Conservation (phyloP, 2,113 vertebrate genomes). For the Dendropsophus ebraccatus region DNA sequence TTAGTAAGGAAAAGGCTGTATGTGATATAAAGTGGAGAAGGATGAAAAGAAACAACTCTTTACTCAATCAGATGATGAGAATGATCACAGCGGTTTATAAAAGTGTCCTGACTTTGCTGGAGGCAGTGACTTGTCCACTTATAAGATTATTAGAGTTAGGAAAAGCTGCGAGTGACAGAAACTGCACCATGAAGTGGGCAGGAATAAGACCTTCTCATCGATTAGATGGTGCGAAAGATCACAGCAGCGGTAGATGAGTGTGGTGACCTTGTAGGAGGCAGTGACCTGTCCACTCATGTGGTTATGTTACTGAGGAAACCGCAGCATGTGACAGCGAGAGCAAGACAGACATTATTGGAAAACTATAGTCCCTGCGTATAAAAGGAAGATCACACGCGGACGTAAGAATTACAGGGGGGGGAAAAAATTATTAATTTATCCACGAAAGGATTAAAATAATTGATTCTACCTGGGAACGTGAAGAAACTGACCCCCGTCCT, state of each 20-base stretch:
- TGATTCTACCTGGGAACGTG: not conserved
- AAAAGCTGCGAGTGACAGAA: not conserved
- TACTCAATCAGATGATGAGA: not conserved
- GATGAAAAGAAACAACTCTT: not conserved
- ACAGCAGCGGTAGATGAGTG: not conserved
- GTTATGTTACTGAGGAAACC: not conserved
- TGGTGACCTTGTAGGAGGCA: not conserved
- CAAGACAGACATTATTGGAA: not conserved
- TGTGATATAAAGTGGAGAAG: not conserved
- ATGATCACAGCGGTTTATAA: not conserved
- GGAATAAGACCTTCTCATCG: not conserved
- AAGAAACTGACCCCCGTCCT: not conserved
- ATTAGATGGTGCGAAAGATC: not conserved
- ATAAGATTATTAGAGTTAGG: not conserved
- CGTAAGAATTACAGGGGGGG: no score
- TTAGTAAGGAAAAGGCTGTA: not conserved
- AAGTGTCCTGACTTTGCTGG: not conserved
- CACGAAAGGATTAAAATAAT: conserved; percentile 11
- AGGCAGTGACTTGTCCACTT: not conserved
- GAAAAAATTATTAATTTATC: not conserved
- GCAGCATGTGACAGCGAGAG: not conserved
- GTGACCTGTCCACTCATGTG: conserved; percentile 6
- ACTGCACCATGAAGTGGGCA: not conserved
- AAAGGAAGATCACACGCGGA: not conserved
- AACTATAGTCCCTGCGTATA: not conserved